These are phyloP conservation scores for Drosophila robusta DNA, from an alignment of 2,888 invertebrate genomes.

Conservation along the genomic window DNA sequence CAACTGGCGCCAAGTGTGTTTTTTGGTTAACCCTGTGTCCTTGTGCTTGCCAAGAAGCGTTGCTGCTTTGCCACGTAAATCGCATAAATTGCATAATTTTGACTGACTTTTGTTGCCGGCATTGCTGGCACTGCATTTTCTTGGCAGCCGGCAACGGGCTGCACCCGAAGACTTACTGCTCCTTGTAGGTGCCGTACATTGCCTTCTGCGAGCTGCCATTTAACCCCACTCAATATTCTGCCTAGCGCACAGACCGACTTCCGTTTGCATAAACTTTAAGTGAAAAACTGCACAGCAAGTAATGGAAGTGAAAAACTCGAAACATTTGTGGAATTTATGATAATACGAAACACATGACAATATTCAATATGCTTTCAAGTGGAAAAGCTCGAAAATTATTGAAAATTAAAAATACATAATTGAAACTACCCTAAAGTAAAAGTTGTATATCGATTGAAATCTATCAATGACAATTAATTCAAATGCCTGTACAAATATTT, in stretches of 20 bases:
- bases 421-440: too few relatives aligned
- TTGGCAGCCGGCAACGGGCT: conserved; percentile 54
- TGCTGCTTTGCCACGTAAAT: conserved; percentile 67
- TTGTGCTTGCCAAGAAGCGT: conserved; percentile 58
- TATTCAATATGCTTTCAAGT: conserved; percentile 1
- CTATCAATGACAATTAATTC: conserved; percentile 21
- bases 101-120: conserved; percentile 74
- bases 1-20: conserved; percentile 78
- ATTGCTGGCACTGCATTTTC: conserved; percentile 70
- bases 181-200: conserved; percentile 72
- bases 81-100: conserved; percentile 83
- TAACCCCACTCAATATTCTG: conserved; percentile 6
- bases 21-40: conserved; percentile 68
- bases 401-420: not conserved
- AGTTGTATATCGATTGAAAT: too few relatives aligned
- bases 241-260: conserved; percentile 18
- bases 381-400: not conserved
- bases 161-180: conserved; percentile 9
- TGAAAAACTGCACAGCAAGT: conserved; percentile 29
- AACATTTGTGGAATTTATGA: conserved; percentile 32
- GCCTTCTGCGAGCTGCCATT: conserved; percentile 40
- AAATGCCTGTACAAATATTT: conserved; percentile 25
- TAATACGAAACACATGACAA: conserved; percentile 10
- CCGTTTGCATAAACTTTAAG: conserved; percentile 55
- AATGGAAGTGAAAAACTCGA: conserved; percentile 28